phyloP scores from a whole-genome alignment of 2,888 invertebrate species.

The Chaitophorus viminalis region DNA sequence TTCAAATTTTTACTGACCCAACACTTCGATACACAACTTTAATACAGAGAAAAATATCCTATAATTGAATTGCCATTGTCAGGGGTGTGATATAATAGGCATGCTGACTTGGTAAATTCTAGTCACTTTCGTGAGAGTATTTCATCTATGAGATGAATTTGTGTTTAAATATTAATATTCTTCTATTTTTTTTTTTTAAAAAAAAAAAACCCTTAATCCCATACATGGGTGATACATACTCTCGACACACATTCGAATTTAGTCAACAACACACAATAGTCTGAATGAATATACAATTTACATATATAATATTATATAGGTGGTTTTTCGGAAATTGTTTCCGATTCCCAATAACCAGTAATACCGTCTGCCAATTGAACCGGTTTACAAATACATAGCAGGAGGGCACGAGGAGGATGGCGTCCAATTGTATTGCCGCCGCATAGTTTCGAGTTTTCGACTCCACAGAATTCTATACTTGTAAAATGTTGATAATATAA shows the following conservation, averaged over 20 bases:
- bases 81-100: too few relatives aligned
- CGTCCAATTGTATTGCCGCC: not conserved
- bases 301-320: not conserved
- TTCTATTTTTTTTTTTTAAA: too few relatives aligned
- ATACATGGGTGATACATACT: not conserved
- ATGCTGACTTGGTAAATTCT: too few relatives aligned
- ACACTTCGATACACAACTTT: too few relatives aligned
- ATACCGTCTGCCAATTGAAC: slow-evolving; percentile 20
- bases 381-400: not conserved
- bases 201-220: not conserved
- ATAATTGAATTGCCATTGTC: too few relatives aligned
- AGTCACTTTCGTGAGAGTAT: too few relatives aligned
- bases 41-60: too few relatives aligned
- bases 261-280: not conserved
- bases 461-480: not conserved
- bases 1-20: too few relatives aligned
- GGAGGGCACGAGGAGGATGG: not conserved
- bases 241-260: not conserved
- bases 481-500: not conserved
- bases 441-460: slow-evolving; percentile 5
- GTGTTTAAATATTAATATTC: not conserved
- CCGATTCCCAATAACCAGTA: slow-evolving; percentile 40
- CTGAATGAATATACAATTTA: not conserved
- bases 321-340: slow-evolving; percentile 21
- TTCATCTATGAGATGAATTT: not conserved